Base-by-base conservation (phyloP, 2,888 invertebrate species). In the Leptothorax acervorum region DNA sequence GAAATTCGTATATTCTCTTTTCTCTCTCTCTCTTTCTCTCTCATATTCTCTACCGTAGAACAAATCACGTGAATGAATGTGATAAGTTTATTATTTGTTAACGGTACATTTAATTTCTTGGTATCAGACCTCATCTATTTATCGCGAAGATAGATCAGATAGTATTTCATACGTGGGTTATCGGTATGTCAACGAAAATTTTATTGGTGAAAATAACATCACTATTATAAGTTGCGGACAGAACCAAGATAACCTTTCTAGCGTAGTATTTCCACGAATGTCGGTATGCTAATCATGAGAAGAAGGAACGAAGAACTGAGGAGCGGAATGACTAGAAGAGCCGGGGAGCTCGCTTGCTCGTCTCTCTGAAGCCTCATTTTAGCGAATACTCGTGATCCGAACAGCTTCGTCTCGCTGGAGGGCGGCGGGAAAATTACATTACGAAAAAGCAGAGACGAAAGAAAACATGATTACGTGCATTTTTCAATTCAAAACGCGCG, bases 221-320 rank as follows among this genome's bases (percentile, higher is more conserved):
- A 48, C 48, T 71, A 79, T 79, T 71, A 55, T 45, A 60, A 23
- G 1, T 39, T 60, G 39, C 45, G 35, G 35, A 45, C 15, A 60
- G 57, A 55, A 35, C 11, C 8, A 18, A 35, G 79, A 60, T 78
- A 78, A 78, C 45, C 55, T 55, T 78, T 57, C 31, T 48, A 35
- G 12, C 60, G 28, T 12, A 60, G 12, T 71, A 71, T 81, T 81
- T 81, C 48, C 60, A 60, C 35, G 48, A 81, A 81, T 45, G 45
- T 48, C 57, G 71, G 79, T 60, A 81, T 81, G 79, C 71, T 81
- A 81, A 71, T 81, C 79, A 35, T 39, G 60, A 71, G 60, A 71
- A 28, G n/a, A 60, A 60, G 42, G 35, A 42, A 57, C 57, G 57
- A 35, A 68, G 78, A 79, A n/a, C 28, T 39, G 68, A 68, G 68